Evolutionary conservation across 2,113 vertebrate genomes (phyloP).

Genomic region (Hiodon tergisus): DNA sequence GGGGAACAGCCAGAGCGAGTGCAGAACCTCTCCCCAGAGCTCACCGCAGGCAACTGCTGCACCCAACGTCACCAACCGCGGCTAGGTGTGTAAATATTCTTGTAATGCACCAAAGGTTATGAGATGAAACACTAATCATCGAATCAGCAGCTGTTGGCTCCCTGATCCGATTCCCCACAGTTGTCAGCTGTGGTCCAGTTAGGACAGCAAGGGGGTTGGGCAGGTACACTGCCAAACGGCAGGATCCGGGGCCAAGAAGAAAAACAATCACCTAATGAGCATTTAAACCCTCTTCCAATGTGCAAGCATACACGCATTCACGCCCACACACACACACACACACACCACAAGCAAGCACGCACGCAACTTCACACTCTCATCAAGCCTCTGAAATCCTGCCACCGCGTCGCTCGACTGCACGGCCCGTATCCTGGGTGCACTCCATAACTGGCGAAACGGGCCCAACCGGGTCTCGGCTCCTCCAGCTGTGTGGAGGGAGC

Average conservation of each 20-base stretch:
- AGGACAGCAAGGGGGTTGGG: slow-evolving; percentile 24
- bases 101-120: slow-evolving; percentile 51
- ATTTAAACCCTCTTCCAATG: slow-evolving; percentile 15
- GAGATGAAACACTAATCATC: slow-evolving; percentile 54
- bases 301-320: no score
- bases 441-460: neutral
- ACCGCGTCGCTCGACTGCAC: no score
- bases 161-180: slow-evolving; percentile 42
- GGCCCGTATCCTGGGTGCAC: neutral
- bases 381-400: no score
- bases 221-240: slow-evolving; percentile 38
- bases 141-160: slow-evolving; percentile 59
- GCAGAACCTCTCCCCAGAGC: slow-evolving; percentile 22
- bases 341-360: no score
- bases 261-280: slow-evolving; percentile 48
- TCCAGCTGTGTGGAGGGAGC: neutral
- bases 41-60: slow-evolving; percentile 28
- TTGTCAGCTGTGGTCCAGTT: slow-evolving; percentile 33
- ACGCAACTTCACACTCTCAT: no score
- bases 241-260: slow-evolving; percentile 27
- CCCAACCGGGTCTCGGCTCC: neutral
- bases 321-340: no score
- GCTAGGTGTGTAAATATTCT: slow-evolving; percentile 45
- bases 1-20: neutral
- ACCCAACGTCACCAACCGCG: slow-evolving; percentile 39